Conservation (phyloP, 2,113 vertebrate genomes). For the Syngnathoides biaculeatus region DNA sequence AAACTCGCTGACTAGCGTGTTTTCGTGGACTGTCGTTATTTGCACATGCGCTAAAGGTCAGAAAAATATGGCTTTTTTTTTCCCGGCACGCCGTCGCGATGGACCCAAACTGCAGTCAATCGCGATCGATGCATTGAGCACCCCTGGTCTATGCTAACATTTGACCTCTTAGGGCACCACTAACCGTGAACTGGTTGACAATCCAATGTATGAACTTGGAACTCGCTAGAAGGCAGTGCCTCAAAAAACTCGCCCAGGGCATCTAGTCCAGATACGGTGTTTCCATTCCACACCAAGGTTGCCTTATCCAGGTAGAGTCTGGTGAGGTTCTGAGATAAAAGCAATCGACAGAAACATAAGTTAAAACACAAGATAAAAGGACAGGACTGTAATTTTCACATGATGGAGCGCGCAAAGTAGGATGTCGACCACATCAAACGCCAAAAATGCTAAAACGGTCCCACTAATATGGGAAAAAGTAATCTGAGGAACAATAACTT, state of each 20-base stretch:
- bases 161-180: conserved; percentile 11
- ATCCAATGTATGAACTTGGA: conserved; percentile 87
- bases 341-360: not conserved
- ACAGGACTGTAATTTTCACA: not conserved
- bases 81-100: too few species aligned
- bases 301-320: conserved; percentile 92
- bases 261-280: conserved; percentile 86
- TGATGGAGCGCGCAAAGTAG: not conserved
- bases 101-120: too few species aligned
- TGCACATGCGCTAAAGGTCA: too few species aligned
- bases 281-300: conserved; percentile 96
- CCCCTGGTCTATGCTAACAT: too few species aligned
- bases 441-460: not conserved
- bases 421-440: not conserved
- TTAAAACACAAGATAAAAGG: not conserved
- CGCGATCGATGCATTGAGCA: too few species aligned
- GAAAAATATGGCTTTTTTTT: too few species aligned
- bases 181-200: conserved; percentile 95
- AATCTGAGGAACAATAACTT: too few species aligned
- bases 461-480: too few species aligned
- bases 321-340: conserved; percentile 76
- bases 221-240: conserved; percentile 93
- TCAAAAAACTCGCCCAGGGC: conserved; percentile 91
- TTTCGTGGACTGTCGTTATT: too few species aligned
- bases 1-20: too few species aligned